Base-by-base conservation (phyloP, 2,113 vertebrate genomes). In the Hyperopisus bebe region DNA sequence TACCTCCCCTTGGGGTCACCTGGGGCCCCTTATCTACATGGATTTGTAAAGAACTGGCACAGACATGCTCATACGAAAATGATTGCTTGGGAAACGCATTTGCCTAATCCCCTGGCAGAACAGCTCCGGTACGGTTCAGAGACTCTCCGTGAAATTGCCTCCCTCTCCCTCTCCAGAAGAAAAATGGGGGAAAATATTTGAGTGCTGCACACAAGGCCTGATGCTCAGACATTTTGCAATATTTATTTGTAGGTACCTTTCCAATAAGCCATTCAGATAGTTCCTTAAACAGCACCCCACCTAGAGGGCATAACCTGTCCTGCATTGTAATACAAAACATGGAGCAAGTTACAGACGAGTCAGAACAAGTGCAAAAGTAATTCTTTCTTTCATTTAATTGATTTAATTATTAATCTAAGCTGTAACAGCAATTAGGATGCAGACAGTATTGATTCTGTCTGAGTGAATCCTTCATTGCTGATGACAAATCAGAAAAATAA, bases 21-120 rank as follows among this genome's bases (percentile, higher is more conserved):
- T 50, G 11, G 39, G 88, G 53, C 82, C 50, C 47, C 80, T 90
- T 90, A 90, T 90, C 90, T 90, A 17, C 58, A 70, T 44, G 66
- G 82, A 74, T 77, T 85, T 51, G 82, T 47, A 86, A 70, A 66
- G 83, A 53, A 50, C 88, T 9, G 55, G 55, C 21, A 58, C 42
- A 74, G 82, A 86, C 80, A 84, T 46, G 42, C 77, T 51, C 90
- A 55, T 53, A 19, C 35, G 87, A 85, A 90, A 90, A 80, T 84
- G 82, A 88, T 90, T 90, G 87, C 82, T 55, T 90, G 88, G 83
- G 86, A 87, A 89, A 74, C 27, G 84, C 85, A 89, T 90, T 90
- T 90, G 17, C 90, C 66, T 90, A 90, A 90, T 90, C 90, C 88
- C 88, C 35, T 58, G 35, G 35, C 82, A 86, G 90, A 55, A 39